Evolutionary conservation across 2,888 invertebrate species (phyloP).

Genomic region (Dyspetes luteomarginatus): DNA sequence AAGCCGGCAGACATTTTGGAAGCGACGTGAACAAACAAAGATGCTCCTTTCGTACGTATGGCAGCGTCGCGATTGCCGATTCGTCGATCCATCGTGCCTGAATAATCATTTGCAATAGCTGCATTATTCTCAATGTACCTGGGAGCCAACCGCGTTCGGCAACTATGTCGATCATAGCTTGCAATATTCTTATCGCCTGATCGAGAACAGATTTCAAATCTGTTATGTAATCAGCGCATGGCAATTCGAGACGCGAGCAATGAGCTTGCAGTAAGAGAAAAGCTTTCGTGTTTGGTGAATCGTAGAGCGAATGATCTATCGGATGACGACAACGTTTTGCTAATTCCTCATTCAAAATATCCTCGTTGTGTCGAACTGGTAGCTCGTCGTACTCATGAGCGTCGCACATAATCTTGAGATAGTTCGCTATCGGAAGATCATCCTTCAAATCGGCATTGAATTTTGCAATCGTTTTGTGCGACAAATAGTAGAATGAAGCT

Average conservation of each 20-base stretch:
- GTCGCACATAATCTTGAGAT: constrained; percentile 92
- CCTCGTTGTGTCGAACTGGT: constrained; percentile 99
- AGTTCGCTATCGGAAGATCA: constrained; percentile 88
- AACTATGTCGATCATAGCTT: constrained; percentile 98
- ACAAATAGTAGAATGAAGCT: constrained; percentile 98
- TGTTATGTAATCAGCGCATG: constrained; percentile 96
- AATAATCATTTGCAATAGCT: constrained; percentile 94
- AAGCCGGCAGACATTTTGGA: constrained; percentile 84
- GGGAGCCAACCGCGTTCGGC: constrained; percentile 96
- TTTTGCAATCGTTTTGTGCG: constrained; percentile 94
- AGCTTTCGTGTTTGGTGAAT: constrained; percentile 97
- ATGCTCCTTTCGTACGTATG: constrained; percentile 89
- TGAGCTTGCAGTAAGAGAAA: constrained; percentile 97
- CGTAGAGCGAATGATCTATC: constrained; percentile 90
- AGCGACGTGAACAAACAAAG: constrained; percentile 85
- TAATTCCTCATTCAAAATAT: constrained; percentile 95
- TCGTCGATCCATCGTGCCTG: constrained; percentile 95
- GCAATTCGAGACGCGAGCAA: constrained; percentile 92
- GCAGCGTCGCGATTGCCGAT: constrained; percentile 90
- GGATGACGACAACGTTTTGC: constrained; percentile 90
- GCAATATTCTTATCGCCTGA: constrained; percentile 95
- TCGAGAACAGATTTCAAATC: constrained; percentile 99
- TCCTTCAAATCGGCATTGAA: constrained; percentile 89
- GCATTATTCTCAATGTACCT: constrained; percentile 90
- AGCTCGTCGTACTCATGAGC: constrained; percentile 96